A percentile compares a stretch with the other conserved stretches of the same genome.
These are phyloP conservation scores for Agrotis exclamationis DNA, from an alignment of 2,888 invertebrate species.

Conservation along the genomic window DNA sequence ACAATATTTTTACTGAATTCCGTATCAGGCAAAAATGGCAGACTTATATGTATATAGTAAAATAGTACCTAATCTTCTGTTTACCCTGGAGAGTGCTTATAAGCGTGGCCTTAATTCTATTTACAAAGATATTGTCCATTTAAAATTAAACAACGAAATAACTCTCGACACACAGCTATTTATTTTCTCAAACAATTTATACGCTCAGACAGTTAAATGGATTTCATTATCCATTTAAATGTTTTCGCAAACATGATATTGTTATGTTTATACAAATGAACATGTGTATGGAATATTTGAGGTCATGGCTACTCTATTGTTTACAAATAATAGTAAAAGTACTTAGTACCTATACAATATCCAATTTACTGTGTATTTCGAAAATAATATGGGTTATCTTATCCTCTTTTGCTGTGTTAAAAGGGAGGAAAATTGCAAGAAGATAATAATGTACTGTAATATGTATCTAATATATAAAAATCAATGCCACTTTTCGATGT, in stretches of 20 bases:
- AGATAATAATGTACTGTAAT: too few species aligned
- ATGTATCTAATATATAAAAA: too few species aligned
- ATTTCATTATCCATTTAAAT: constrained; percentile 24
- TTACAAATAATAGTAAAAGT: not conserved
- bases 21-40: not conserved
- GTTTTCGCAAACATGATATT: constrained; percentile 5
- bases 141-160: constrained; percentile 20
- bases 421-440: too few species aligned
- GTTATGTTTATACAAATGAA: not conserved
- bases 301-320: not conserved
- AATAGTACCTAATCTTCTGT: constrained; percentile 10
- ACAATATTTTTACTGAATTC: not conserved
- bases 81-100: constrained; percentile 7
- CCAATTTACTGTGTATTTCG: too few species aligned
- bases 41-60: not conserved
- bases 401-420: too few species aligned
- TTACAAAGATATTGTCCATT: constrained; percentile 30
- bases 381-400: too few species aligned
- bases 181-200: constrained; percentile 29
- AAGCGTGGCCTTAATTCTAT: constrained; percentile 14
- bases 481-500: too few species aligned
- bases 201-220: constrained; percentile 23
- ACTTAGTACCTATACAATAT: too few species aligned
- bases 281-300: not conserved
- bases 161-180: constrained; percentile 8